Conservation (phyloP, 2,888 invertebrate species). For the Petrolisthes cinctipes region DNA sequence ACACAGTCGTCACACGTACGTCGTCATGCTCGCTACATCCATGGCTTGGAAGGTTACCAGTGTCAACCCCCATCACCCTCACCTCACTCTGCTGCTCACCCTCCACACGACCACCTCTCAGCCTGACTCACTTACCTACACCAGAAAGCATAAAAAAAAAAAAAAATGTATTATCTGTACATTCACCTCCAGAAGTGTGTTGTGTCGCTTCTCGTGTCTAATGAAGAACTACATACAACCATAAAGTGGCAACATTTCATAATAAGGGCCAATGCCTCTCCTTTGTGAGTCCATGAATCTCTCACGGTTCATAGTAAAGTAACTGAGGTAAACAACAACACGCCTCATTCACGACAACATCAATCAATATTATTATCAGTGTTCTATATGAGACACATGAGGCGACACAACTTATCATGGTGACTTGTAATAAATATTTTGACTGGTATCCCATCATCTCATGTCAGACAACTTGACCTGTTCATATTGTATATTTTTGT, state of each 20-base stretch:
- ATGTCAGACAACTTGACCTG: constrained; percentile 9
- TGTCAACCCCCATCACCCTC: constrained; percentile 19
- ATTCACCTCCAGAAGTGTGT: no score
- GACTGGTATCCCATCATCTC: constrained; percentile 1
- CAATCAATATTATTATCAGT: no score
- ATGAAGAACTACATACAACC: no score
- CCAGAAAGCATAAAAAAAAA: constrained; percentile 3
- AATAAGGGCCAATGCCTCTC: no score
- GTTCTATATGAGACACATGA: no score
- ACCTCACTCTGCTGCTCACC: neutral
- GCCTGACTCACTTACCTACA: neutral
- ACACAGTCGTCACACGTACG: constrained; percentile 46
- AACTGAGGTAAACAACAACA: neutral
- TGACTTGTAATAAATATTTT: neutral
- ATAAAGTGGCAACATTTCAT: no score
- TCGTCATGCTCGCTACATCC: constrained; percentile 40
- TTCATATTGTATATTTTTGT: constrained; percentile 55
- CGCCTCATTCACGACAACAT: no score
- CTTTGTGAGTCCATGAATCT: no score
- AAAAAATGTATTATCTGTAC: neutral
- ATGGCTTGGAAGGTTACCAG: constrained; percentile 37
- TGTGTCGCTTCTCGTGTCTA: no score
- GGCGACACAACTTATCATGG: no score
- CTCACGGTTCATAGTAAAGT: neutral
- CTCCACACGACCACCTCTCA: neutral